A percentile compares a stretch with the other conserved stretches of the same genome.
phyloP scores from a whole-genome alignment of 2,888 invertebrate genomes.

The Andrena bicolor region DNA sequence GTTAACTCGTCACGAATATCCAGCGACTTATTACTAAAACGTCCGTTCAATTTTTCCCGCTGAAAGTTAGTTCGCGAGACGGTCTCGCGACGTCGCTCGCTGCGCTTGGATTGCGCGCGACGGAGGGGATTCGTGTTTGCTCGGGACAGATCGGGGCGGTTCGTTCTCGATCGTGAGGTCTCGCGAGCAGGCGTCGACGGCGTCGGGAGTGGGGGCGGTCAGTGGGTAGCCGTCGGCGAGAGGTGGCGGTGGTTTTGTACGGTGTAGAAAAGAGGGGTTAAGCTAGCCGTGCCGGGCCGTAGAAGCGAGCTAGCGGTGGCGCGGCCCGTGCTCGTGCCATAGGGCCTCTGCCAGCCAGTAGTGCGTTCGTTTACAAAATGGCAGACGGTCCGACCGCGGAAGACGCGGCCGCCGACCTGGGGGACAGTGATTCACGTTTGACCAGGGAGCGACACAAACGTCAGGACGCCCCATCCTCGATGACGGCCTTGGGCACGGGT shows the following conservation, averaged over 20 bases:
- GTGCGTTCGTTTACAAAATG: slow-evolving; percentile 91
- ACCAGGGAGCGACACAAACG: slow-evolving; percentile 79
- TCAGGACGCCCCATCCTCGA: slow-evolving; percentile 62
- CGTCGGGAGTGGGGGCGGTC: slow-evolving; percentile 56
- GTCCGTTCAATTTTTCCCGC: neutral
- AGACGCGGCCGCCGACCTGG: slow-evolving; percentile 86
- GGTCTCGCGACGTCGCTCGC: neutral
- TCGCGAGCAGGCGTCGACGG: slow-evolving; percentile 58
- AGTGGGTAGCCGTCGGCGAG: slow-evolving; percentile 68
- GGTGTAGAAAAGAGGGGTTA: slow-evolving; percentile 66
- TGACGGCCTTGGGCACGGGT: slow-evolving; percentile 45
- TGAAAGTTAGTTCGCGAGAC: neutral
- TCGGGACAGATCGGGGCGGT: slow-evolving; percentile 7
- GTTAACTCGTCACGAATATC: no score
- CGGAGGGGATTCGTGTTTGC: neutral
- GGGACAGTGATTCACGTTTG: slow-evolving; percentile 72
- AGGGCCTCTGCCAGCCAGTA: slow-evolving; percentile 80
- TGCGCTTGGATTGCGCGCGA: neutral
- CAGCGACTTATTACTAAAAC: no score
- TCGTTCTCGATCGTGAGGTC: slow-evolving; percentile 32
- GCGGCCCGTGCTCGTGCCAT: slow-evolving; percentile 74
- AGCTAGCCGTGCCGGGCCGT: slow-evolving; percentile 68
- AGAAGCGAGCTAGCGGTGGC: slow-evolving; percentile 69
- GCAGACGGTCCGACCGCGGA: slow-evolving; percentile 91
- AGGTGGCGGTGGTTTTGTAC: slow-evolving; percentile 68